phyloP scores from a whole-genome alignment of 2,888 invertebrate species.

The Eupithecia inturbata region DNA sequence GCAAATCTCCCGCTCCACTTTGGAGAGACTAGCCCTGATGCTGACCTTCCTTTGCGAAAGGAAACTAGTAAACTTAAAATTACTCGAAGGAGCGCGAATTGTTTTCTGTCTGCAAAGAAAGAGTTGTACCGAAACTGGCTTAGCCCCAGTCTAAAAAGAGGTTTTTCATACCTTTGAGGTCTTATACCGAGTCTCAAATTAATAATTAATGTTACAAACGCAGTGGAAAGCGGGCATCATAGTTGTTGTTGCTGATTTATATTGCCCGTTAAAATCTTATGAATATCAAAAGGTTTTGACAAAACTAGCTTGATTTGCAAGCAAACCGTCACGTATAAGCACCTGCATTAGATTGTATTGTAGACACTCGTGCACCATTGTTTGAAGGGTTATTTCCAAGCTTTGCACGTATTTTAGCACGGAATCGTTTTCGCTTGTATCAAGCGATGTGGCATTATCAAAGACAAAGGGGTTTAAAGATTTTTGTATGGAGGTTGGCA shows the following conservation, averaged over 20 bases:
- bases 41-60: neutral
- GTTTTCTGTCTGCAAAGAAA: neutral
- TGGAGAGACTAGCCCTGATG: neutral
- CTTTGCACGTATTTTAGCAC: conserved; percentile 6
- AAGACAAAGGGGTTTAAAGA: neutral
- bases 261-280: neutral
- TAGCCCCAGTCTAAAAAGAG: neutral
- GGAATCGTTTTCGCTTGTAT: neutral
- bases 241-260: neutral
- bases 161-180: neutral
- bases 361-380: conserved; percentile 1
- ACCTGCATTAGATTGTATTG: neutral
- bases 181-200: neutral
- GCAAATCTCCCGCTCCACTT: neutral
- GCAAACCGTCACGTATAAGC: neutral
- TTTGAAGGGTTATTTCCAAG: neutral
- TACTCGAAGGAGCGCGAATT: neutral
- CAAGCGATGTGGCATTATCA: neutral
- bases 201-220: neutral
- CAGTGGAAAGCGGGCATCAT: neutral
- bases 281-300: neutral
- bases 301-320: neutral
- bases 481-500: no score
- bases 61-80: neutral
- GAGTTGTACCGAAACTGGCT: neutral